A percentile compares a stretch with the other conserved stretches of the same genome.
These are phyloP conservation scores for Trissoscelio sp. DNA, from an alignment of 2,888 invertebrate species.

Conservation along the genomic window DNA sequence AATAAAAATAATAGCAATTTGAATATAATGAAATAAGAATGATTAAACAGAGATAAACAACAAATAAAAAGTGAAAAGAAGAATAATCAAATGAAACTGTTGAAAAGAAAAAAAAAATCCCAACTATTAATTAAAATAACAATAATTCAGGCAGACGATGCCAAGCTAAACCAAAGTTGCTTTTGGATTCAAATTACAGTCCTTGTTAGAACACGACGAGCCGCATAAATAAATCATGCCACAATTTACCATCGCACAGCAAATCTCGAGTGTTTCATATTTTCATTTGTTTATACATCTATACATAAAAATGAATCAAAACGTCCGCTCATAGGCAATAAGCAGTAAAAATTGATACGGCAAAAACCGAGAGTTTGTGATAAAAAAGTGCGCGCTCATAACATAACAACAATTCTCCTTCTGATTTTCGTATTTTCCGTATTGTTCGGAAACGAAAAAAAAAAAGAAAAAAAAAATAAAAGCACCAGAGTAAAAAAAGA, in stretches of 20 bases:
- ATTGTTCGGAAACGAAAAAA: constrained; percentile 54
- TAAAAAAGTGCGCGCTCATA: constrained; percentile 35
- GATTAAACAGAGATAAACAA: no score
- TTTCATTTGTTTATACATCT: constrained; percentile 35
- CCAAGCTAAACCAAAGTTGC: constrained; percentile 2
- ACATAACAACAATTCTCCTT: constrained; percentile 56
- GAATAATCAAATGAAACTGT: no score
- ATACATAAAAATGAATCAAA: constrained; percentile 44
- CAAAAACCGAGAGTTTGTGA: constrained; percentile 23
- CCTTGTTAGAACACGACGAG: constrained; percentile 7
- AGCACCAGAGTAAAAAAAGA: constrained; percentile 21
- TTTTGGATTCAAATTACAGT: constrained; percentile 11
- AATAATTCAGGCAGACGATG: not conserved
- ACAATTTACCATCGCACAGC: constrained; percentile 20
- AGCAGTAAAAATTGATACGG: constrained; percentile 58
- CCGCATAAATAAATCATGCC: constrained; percentile 40
- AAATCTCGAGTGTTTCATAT: constrained; percentile 22
- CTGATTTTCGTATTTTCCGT: constrained; percentile 62
- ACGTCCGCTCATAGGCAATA: constrained; percentile 47
- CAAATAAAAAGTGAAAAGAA: no score
- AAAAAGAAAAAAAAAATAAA: constrained; percentile 6
- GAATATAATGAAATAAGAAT: no score
- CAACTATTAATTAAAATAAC: no score
- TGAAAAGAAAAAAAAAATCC: no score
- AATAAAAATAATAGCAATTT: no score